A percentile compares a stretch with the other conserved stretches of the same genome.
Evolutionary conservation across 2,113 vertebrate genomes (phyloP).

Genomic region (Progne subis): DNA sequence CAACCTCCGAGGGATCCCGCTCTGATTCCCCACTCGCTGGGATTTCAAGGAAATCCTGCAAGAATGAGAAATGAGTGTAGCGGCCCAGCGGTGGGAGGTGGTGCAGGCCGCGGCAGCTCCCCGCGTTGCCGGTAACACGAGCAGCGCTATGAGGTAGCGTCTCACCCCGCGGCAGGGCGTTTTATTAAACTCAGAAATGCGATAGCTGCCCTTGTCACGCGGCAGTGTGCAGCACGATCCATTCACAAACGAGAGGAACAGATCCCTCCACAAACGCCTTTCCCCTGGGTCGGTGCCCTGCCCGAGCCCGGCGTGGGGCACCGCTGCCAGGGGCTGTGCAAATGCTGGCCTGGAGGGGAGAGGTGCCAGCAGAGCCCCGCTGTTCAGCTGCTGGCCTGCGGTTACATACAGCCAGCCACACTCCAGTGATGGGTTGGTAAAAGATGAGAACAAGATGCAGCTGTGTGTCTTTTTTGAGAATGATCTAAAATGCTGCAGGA

Average conservation of each 20-base stretch:
- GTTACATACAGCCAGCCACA: background rate
- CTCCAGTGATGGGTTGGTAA: background rate
- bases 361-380: background rate
- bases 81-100: background rate
- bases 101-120: background rate
- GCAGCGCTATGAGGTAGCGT: slow-evolving; percentile 80
- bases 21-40: background rate
- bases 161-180: slow-evolving; percentile 73
- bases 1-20: background rate
- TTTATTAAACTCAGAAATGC: slow-evolving; percentile 79
- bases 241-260: slow-evolving; percentile 79
- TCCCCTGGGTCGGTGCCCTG: slow-evolving; percentile 61
- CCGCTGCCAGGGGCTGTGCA: background rate
- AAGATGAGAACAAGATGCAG: background rate
- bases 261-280: slow-evolving; percentile 72
- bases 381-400: background rate
- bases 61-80: background rate
- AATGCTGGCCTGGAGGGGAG: background rate
- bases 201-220: slow-evolving; percentile 80
- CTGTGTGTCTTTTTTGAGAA: background rate
- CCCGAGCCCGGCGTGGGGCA: slow-evolving; percentile 2
- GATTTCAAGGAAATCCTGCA: background rate
- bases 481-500: background rate
- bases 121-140: slow-evolving; percentile 62
- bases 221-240: slow-evolving; percentile 74